These are phyloP conservation scores for Dasyornis broadbenti DNA, from an alignment of 2,113 vertebrate genomes.

Conservation along the genomic window DNA sequence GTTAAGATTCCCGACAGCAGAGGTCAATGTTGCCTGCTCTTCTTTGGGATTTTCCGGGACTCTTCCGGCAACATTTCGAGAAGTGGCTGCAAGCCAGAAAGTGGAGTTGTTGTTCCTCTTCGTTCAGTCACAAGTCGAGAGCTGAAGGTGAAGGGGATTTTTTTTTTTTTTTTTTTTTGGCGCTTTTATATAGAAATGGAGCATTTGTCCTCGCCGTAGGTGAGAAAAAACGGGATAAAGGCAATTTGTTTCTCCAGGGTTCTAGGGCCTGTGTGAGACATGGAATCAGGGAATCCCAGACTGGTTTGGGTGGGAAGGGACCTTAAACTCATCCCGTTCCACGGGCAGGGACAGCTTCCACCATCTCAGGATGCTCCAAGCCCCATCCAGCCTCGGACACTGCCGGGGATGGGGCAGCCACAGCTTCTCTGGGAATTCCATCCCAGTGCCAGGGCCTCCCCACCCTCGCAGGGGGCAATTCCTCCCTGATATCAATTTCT, in stretches of 20 bases:
- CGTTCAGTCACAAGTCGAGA: neutral
- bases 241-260: neutral
- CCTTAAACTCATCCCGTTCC: neutral
- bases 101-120: neutral
- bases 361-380: rapidly evolving
- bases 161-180: too few relatives aligned
- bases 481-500: neutral
- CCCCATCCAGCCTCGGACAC: neutral
- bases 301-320: neutral
- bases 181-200: neutral
- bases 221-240: neutral
- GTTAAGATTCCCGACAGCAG: neutral
- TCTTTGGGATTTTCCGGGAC: neutral
- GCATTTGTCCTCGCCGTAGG: neutral
- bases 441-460: neutral
- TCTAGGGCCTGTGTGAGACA: neutral
- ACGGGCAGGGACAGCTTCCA: neutral
- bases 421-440: neutral
- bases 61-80: neutral
- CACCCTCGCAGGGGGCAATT: neutral
- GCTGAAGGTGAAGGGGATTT: neutral
- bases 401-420: neutral
- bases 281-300: neutral
- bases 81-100: neutral
- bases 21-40: slow-evolving; percentile 21